Evolutionary conservation across 2,797 vertebrate genomes (phyloP), one percentile per base, ranked within the genome.

Genomic region (Hafferia zeledoni): DNA sequence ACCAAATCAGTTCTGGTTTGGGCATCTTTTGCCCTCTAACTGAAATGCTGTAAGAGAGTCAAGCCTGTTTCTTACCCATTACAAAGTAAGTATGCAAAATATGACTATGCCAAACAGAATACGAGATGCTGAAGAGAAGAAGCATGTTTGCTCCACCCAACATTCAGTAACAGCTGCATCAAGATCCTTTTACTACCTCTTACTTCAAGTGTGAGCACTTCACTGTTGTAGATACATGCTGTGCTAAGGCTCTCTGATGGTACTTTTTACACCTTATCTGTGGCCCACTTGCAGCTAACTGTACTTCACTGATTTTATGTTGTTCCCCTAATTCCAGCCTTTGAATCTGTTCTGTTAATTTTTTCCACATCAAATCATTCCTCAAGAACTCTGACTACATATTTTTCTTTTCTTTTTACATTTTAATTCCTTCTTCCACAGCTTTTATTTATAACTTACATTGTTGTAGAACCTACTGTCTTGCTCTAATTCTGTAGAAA

Each of bases 151-250:
- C 4, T 90, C 41, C 47, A 33, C 37, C 25, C 41, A 77, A n/a
- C 3, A 41, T 41, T n/a, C 50, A 78, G 9, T 49, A 78, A 30
- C 23, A 72, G 33, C 17, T 5, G 20, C 10, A 53, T 11, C 31
- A 41, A 56, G 47, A 61, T 39, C 35, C n/a, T 69, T 37, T 39
- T 37, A 60, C 50, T 17, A 27, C 22, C 7, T 85, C 23, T 53
- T 83, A 76, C 13, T 18, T 6, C 35, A 80, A 55, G 3, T 4
- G 9, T 23, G 13, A 89, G 22, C 4, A 2, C 41, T 35, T 72
- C 22, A 19, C 17, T 71, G 43, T 8, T 75, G 33, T 12, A 60
- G 37, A 13, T n/a, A 37, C 0, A 0, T 4, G 5, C 49, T 28
- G 4, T 50, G 31, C 18, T 28, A 11, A 7, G 24, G 24, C 28